These are phyloP conservation scores for Heteromyza rotundicornis DNA, from an alignment of 2,888 invertebrate species.

Conservation along the genomic window DNA sequence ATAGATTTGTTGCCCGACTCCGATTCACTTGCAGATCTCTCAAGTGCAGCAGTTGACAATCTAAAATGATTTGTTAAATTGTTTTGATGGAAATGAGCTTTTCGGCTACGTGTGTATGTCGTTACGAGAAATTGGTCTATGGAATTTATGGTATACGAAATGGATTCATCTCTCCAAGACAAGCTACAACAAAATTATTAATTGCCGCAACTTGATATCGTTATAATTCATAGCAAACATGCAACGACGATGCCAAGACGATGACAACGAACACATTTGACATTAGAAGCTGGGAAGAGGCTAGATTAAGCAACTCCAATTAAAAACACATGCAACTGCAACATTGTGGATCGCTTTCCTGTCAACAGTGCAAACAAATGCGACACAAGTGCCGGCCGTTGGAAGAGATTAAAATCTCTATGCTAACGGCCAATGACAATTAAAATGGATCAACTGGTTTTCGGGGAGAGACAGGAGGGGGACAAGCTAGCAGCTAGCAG, in stretches of 20 bases:
- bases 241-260: no score
- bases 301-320: background rate
- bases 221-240: background rate
- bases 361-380: constrained; percentile 12
- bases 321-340: constrained; percentile 4
- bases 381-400: background rate
- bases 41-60: constrained; percentile 7
- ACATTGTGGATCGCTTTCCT: constrained; percentile 12
- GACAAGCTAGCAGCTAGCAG: no score
- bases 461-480: no score
- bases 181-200: background rate
- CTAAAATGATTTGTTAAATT: constrained; percentile 2
- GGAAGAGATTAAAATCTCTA: constrained; percentile 19
- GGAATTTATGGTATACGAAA: no score
- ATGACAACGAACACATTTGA: no score
- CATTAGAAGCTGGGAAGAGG: background rate
- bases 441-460: constrained; percentile 28
- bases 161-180: background rate
- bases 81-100: background rate
- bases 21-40: background rate
- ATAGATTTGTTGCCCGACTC: background rate
- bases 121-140: no score
- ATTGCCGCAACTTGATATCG: background rate
- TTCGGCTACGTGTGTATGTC: no score
- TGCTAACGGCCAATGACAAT: constrained; percentile 28